These are phyloP conservation scores for Papilio gigon DNA, from an alignment of 2,888 invertebrate genomes.

Conservation along the genomic window DNA sequence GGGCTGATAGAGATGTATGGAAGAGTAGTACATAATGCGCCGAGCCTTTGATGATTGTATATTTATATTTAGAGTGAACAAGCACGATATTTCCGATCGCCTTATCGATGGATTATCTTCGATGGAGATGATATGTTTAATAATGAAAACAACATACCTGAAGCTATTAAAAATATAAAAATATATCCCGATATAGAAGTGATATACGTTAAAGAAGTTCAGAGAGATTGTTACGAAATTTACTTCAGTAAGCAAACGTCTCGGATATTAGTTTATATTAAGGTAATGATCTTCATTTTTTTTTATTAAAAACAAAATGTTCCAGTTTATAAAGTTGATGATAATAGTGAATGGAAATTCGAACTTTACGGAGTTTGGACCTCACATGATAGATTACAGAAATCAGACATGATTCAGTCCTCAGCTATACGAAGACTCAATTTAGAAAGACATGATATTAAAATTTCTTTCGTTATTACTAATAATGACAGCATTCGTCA, in stretches of 20 bases:
- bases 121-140: constrained; percentile 41
- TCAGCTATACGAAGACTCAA: constrained; percentile 71
- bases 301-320: constrained; percentile 38
- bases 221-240: constrained; percentile 9
- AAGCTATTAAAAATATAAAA: constrained; percentile 51
- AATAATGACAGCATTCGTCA: constrained; percentile 83
- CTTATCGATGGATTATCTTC: constrained; percentile 70
- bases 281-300: constrained; percentile 4
- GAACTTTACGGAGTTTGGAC: constrained; percentile 67
- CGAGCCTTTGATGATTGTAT: too few relatives aligned
- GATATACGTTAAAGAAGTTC: constrained; percentile 18
- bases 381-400: constrained; percentile 52
- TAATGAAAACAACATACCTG: constrained; percentile 49
- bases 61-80: constrained; percentile 52
- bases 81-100: constrained; percentile 59
- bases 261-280: not conserved
- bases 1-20: too few relatives aligned
- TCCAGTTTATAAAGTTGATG: constrained; percentile 69
- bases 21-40: too few relatives aligned
- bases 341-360: constrained; percentile 54
- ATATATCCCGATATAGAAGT: constrained; percentile 60
- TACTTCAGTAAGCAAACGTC: constrained; percentile 35
- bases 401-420: constrained; percentile 50
- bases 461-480: constrained; percentile 83
- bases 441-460: constrained; percentile 72